Conservation (phyloP, 2,888 invertebrate genomes). For the Caenorhabditis japonica region DNA sequence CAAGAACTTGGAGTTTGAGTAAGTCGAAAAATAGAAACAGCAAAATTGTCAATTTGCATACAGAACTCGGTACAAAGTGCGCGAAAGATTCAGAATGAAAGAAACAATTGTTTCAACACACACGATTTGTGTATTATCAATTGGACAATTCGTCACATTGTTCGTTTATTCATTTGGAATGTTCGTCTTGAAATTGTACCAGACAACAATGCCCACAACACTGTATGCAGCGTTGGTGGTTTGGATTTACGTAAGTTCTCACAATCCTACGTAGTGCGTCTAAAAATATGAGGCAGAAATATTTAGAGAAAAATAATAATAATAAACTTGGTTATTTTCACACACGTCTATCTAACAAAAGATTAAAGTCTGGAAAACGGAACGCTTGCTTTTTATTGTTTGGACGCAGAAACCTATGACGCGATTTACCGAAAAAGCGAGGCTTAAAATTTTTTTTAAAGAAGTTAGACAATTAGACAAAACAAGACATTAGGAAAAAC, state of each 20-base stretch:
- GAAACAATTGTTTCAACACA: slow-evolving; percentile 31
- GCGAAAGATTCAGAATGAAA: slow-evolving; percentile 20
- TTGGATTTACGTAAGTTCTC: slow-evolving; percentile 38
- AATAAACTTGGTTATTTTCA: no score
- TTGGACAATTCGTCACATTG: slow-evolving; percentile 18
- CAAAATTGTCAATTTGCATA: background rate
- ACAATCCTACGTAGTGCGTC: no score
- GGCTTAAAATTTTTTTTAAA: no score
- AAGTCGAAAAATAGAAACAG: background rate
- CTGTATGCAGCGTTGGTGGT: slow-evolving; percentile 5
- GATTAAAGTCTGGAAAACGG: no score
- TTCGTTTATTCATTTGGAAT: slow-evolving; percentile 16
- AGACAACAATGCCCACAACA: background rate
- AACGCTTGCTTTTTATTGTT: no score
- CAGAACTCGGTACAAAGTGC: slow-evolving; percentile 28
- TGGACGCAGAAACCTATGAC: no score
- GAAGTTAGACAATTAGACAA: no score
- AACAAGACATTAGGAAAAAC: no score
- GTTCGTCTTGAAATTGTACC: background rate
- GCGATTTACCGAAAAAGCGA: no score
- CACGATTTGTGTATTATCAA: slow-evolving; percentile 19
- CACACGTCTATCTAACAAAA: no score
- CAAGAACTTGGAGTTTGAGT: slow-evolving; percentile 35
- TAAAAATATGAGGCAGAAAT: no score
- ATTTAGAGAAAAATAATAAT: no score